These are phyloP conservation scores for Scaptomyza hsui DNA, from an alignment of 1,140 invertebrate species.

Conservation along the genomic window DNA sequence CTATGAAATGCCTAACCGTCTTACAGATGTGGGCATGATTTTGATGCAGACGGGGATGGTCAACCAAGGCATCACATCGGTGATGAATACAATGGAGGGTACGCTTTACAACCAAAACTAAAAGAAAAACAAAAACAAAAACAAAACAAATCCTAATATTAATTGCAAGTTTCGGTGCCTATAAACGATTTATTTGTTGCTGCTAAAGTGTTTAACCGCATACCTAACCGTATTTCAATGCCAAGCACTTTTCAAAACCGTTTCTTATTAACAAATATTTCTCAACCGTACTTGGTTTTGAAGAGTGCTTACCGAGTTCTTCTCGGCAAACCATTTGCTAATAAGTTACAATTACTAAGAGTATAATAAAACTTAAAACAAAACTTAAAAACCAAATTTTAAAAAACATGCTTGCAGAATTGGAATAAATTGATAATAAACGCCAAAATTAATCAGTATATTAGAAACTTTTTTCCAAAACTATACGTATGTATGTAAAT, in stretches of 20 bases:
- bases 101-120: conserved; percentile 84
- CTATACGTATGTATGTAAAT: conserved; percentile 2
- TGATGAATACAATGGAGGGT: conserved; percentile 91
- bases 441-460: conserved; percentile 22
- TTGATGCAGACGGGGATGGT: conserved; percentile 97
- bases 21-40: conserved; percentile 97
- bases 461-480: background rate
- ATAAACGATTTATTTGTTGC: conserved; percentile 72
- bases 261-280: background rate
- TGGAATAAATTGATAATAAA: conserved; percentile 2
- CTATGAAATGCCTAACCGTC: conserved; percentile 60
- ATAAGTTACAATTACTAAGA: conserved; percentile 3
- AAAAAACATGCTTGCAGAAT: conserved; percentile 17
- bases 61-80: conserved; percentile 91
- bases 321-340: conserved; percentile 2
- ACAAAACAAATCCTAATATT: conserved; percentile 32
- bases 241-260: conserved; percentile 11
- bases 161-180: conserved; percentile 48
- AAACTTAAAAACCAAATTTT: conserved; percentile 11
- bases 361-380: conserved; percentile 7
- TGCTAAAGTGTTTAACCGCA: conserved; percentile 57
- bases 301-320: conserved; percentile 15
- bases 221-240: conserved; percentile 34
- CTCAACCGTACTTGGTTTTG: conserved; percentile 4
- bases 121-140: conserved; percentile 54